Percentiles rank a stretch among this genome's conserved stretches.
These are phyloP conservation scores for Sebastes umbrosus DNA, from an alignment of 2,797 vertebrate species.

Conservation along the genomic window DNA sequence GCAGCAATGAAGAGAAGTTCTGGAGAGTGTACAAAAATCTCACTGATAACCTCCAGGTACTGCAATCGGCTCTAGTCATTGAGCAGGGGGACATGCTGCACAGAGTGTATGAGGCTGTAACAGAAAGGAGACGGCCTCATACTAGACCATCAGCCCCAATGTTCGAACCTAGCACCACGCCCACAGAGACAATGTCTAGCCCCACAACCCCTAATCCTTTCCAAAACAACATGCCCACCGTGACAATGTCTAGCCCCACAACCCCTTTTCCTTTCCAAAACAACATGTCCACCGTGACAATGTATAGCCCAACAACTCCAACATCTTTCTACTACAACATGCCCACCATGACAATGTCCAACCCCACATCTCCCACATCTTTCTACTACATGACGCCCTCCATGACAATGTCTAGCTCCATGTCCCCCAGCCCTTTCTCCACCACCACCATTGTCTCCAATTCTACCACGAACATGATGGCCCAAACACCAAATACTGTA, in stretches of 20 bases:
- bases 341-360: neutral
- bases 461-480: neutral
- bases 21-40: rapidly evolving
- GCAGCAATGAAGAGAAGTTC: neutral
- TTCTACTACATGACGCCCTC: no score
- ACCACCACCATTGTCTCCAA: neutral
- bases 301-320: neutral
- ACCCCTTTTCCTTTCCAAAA: no score
- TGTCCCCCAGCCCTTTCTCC: neutral
- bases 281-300: rapidly evolving
- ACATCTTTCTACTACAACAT: neutral
- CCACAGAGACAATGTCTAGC: no score
- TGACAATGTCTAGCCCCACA: neutral
- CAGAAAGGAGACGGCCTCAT: no score
- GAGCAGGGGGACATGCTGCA: neutral
- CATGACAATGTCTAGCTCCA: neutral
- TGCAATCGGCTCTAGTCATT: neutral
- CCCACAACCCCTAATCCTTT: no score
- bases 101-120: rapidly evolving
- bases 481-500: neutral
- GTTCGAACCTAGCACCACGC: neutral
- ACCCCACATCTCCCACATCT: neutral
- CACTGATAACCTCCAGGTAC: neutral
- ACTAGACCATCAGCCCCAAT: neutral
- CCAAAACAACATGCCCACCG: no score